These are phyloP conservation scores for Actinemys pallida DNA, from an alignment of 2,113 vertebrate species.

Conservation along the genomic window DNA sequence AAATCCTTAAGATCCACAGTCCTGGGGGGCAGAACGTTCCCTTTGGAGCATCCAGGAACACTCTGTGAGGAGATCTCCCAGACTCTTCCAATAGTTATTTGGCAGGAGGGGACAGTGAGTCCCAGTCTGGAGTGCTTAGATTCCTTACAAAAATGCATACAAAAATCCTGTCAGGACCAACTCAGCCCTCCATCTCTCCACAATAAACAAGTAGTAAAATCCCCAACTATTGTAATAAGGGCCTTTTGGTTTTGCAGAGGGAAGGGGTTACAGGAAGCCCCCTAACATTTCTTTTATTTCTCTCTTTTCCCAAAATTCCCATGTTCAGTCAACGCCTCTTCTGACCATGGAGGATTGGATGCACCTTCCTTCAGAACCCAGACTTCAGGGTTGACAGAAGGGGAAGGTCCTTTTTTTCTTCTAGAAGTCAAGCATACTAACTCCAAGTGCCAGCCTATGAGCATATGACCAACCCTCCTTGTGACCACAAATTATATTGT, in stretches of 20 bases:
- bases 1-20: rapidly evolving
- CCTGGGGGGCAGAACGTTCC: background rate
- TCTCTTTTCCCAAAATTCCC: background rate
- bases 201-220: background rate
- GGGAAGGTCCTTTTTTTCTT: background rate
- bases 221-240: background rate
- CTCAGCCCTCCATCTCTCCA: background rate
- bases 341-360: background rate
- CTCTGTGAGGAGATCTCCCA: background rate
- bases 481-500: background rate
- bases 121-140: background rate
- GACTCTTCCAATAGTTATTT: background rate
- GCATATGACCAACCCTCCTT: background rate
- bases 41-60: background rate
- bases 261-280: background rate
- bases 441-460: background rate
- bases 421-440: background rate
- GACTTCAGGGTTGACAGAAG: background rate
- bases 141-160: background rate
- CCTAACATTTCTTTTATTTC: background rate
- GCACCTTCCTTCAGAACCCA: background rate
- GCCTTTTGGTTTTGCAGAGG: constrained; percentile 1
- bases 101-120: background rate
- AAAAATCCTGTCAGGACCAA: rapidly evolving
- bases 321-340: background rate